These are phyloP conservation scores for Chironomus tentans DNA, from an alignment of 2,888 invertebrate genomes.

Conservation along the genomic window DNA sequence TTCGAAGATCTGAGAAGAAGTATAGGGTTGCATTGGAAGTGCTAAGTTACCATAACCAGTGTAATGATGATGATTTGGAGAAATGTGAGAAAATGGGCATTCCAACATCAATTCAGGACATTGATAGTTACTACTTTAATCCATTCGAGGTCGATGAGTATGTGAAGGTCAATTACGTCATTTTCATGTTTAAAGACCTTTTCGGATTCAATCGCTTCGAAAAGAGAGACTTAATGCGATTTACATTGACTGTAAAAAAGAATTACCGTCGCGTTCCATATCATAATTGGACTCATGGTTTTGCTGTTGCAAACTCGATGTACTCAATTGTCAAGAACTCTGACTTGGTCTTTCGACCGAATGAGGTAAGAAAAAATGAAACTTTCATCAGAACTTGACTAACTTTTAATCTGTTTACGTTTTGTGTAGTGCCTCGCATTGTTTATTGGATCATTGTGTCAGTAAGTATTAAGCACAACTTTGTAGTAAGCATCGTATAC, in stretches of 20 bases:
- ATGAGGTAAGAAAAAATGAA: slow-evolving; percentile 46
- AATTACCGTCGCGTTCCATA: slow-evolving; percentile 78
- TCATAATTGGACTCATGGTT: slow-evolving; percentile 83
- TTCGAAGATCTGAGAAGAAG: slow-evolving; percentile 72
- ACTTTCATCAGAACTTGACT: neutral
- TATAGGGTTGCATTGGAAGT: slow-evolving; percentile 74
- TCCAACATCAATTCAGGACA: slow-evolving; percentile 33
- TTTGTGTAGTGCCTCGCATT: slow-evolving; percentile 70
- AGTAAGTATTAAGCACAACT: slow-evolving; percentile 34
- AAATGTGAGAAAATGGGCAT: slow-evolving; percentile 33
- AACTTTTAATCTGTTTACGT: slow-evolving; percentile 27
- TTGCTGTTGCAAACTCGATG: slow-evolving; percentile 78
- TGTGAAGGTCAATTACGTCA: slow-evolving; percentile 61
- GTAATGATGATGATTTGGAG: slow-evolving; percentile 60
- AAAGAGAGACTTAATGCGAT: slow-evolving; percentile 55
- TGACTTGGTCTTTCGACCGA: slow-evolving; percentile 46
- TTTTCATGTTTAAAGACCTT: slow-evolving; percentile 67
- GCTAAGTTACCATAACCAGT: slow-evolving; percentile 72
- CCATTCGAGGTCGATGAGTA: slow-evolving; percentile 60
- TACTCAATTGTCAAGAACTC: slow-evolving; percentile 60
- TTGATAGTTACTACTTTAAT: slow-evolving; percentile 59
- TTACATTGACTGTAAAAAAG: slow-evolving; percentile 71
- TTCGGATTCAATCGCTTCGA: slow-evolving; percentile 61
- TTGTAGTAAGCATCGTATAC: no score
- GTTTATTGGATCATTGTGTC: slow-evolving; percentile 72